Base-by-base conservation (phyloP, 2,797 vertebrate genomes). In the Tenualosa thibaudeaui region DNA sequence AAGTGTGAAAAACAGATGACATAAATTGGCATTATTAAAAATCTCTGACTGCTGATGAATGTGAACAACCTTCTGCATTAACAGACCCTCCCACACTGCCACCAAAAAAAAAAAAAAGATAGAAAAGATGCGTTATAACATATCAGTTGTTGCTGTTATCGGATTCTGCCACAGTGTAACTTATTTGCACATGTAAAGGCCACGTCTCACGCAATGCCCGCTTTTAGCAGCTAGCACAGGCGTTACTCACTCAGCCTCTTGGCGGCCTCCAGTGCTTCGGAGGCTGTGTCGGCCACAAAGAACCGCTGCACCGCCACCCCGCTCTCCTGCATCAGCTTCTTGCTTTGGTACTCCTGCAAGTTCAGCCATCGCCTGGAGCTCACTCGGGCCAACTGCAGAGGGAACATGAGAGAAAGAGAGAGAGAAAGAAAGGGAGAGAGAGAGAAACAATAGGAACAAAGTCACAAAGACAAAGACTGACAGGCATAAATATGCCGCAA, bases 271-370 rank as follows among this genome's bases (percentile, higher is more conserved):
- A 98, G 94, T 88, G 98, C 98, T 86, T 97, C 96, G 40, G 93
- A 93, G 56, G 97, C 95, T 7, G 95, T 96, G 93, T 96, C 95
- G 46, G 97, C 98, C 82, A 99, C 98, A 51, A 96, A 97, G 94
- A 99, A 99, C 85, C 97, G 96, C 87, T 99, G 98, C 89, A 99
- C 98, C n/a, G 96, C 92, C 89, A 99, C 98, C 12, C 98, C 98
- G 0, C 96, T 94, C 90, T 99, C 98, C 89, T 97, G 97, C 98
- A 99, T 99, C 93, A 99, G 94, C 94, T 98, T 98, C 94, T 99
- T 99, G 96, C 98, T 99, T 95, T 99, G 98, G 94, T 98, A 99
- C 92, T 99, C 98, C 91, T 99, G 98, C 83, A 99, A 96, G 93
- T 99, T 99, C 91, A 99, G 95, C 97, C 98, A 99, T 97, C 98